These are phyloP conservation scores for Aplodontia rufa DNA, from an alignment of 2,113 vertebrate genomes.

Conservation along the genomic window DNA sequence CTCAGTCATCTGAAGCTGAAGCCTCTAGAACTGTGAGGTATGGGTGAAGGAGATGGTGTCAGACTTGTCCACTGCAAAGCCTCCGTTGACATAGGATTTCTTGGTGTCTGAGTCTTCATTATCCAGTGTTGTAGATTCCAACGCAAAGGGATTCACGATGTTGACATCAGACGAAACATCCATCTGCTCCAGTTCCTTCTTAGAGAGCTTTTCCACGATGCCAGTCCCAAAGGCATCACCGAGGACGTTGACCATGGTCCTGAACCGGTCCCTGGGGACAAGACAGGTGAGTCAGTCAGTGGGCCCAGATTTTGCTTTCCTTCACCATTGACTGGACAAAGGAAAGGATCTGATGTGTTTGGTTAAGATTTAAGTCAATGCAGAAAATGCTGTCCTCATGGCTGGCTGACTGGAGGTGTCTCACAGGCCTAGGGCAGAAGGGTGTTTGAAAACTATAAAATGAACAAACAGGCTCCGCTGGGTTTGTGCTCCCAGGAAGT, in stretches of 20 bases:
- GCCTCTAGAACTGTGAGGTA: slow-evolving; percentile 95
- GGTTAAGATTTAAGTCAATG: slow-evolving; percentile 1
- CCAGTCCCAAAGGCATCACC: slow-evolving; percentile 96
- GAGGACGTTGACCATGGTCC: slow-evolving; percentile 98
- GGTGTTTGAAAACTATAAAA: neutral
- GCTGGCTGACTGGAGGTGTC: neutral
- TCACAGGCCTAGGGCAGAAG: neutral
- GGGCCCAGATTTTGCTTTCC: neutral
- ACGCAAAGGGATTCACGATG: slow-evolving; percentile 94
- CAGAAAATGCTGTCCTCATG: neutral
- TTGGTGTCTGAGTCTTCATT: slow-evolving; percentile 90
- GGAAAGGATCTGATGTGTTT: neutral
- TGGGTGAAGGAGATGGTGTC: slow-evolving; percentile 97
- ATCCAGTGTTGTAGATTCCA: slow-evolving; percentile 89
- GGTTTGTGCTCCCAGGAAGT: neutral
- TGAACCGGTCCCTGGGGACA: slow-evolving; percentile 93
- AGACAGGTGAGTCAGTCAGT: slow-evolving; percentile 61
- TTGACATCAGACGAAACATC: slow-evolving; percentile 92
- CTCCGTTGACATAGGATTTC: slow-evolving; percentile 96
- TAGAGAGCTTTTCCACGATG: slow-evolving; percentile 96
- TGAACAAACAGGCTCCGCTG: neutral
- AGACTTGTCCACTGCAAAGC: slow-evolving; percentile 96
- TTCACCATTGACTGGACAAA: neutral
- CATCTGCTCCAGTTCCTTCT: slow-evolving; percentile 94
- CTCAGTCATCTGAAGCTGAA: slow-evolving; percentile 51